Evolutionary conservation across 2,113 vertebrate genomes (phyloP), one percentile per base, ranked within the genome.

Genomic region (Tonatia bakeri): DNA sequence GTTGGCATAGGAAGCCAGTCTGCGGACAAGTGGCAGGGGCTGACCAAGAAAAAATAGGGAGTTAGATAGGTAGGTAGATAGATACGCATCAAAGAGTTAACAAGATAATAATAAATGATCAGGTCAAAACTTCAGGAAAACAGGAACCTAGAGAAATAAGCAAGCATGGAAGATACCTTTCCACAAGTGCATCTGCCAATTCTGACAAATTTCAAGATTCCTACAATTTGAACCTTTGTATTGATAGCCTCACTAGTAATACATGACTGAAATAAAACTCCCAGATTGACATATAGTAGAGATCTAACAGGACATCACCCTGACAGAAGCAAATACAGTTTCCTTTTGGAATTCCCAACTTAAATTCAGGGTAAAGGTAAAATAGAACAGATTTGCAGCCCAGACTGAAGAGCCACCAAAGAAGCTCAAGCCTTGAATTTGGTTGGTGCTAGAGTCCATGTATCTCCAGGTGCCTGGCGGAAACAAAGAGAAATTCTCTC

Each of bases 121-220:
- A 77, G 28, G 20, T 43, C 43, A 90, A 77, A 45, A 73, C 3
- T 45, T 54, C 77, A 88, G 26, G 61, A 47, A 88, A 83, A 70
- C 24, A 65, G 33, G 28, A 80, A 86, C 19, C 14, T 24, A 82
- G 5, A 65, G 13, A 94, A 28, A 38, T 5, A 52, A 75, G 3
- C 33, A 45, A 84, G 50, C n/a, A 61, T 43, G 65, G 50, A 92
- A 75, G 10, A 17, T 1, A 80, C 6, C 36, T 85, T 70, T 81
- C 43, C 14, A 50, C 19, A 11, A 93, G 14, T 36, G 14, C 12
- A 67, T 14, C 67, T 80, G 81, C 79, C 89, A 90, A n/a, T 56
- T 92, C 36, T 54, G 17, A 92, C 31, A 83, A 87, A 92, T 76
- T 82, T 96, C 90, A 91, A 87, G 67, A 84, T 87, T 80, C 40